Base-by-base conservation (phyloP, 1,140 invertebrate species). In the Cataglyphis hispanica region DNA sequence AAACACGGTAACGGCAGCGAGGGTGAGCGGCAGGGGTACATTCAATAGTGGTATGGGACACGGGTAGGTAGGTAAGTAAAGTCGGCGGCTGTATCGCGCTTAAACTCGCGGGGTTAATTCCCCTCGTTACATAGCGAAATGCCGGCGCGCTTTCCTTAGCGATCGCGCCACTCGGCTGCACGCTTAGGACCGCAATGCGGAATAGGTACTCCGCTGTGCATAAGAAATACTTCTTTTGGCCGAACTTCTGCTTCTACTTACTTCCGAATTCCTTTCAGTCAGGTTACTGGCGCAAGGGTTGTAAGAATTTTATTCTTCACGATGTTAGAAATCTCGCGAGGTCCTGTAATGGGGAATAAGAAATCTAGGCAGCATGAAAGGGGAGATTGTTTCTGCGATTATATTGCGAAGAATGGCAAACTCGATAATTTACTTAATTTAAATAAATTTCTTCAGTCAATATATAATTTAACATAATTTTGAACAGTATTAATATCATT, bases 41-140 rank as follows among this genome's bases (percentile, higher is more conserved):
- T 83, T 72, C 56, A 16, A 16, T 19, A 77, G 56, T 88, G 85
- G 83, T 75, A 46, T 86, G 76, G 61, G 87, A 84, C 74, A 75
- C 66, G 76, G 84, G 63, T 86, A 76, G 89, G 70, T 88, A 81
- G 78, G 86, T 88, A 91, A 76, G 86, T 87, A 85, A 91, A 90
- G 89, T 90, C 88, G 66, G 80, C 84, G 85, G 85, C 87, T 91
- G 87, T 90, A 91, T 88, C 86, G 89, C 69, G 87, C 75, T 92
- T 93, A 93, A 93, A 92, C 91, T 91, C 85, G 75, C 77, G 88
- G 92, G 92, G 92, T 93, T 93, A 93, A 92, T 93, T 92, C 90
- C 85, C 90, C 89, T 93, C 93, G 92, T 93, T 93, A 93, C 87
- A 89, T 88, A 72, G 90, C 87, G 67, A 91, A 92, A 91, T 91